Evolutionary conservation across 2,888 invertebrate genomes (phyloP), one percentile per base, ranked within the genome.

Genomic region (Lithodes maja): DNA sequence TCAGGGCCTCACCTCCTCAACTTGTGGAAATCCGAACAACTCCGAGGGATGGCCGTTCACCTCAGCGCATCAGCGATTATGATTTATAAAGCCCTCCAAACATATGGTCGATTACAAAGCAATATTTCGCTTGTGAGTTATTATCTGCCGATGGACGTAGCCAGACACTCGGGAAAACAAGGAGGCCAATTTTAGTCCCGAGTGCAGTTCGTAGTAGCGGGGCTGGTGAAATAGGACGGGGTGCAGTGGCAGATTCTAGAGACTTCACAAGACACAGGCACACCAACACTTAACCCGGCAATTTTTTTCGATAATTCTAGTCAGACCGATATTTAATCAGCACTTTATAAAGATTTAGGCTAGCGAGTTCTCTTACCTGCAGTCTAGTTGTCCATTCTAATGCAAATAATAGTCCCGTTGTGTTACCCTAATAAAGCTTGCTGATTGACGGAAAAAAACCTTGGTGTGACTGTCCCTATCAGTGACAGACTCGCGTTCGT

Each of bases 21-120:
- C 81, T 86, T 71, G 80, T 86, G 86, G 86, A 74, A 86, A 81
- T 86, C 86, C 86, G 81, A 86, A 50, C 81, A 75, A 33, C 33
- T 33, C 33, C 33, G 33, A 33, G 17, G 75, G 61, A 69, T 78
- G 87, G 69, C 50, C 83, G 78, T 83, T 83, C 83, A 87, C 83
- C 83, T 86, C 75, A 78, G 55, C 83, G 74, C 87, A 83, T 69
- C 87, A 82, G 52, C 33, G 83, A 87, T 83, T 77, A 75, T 78
- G 82, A 87, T 83, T 83, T 87, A 83, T 83, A 87, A 82, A 78
- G 75, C 53, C 54, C 33, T 33, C 77, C 77, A 77, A 77, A 69
- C 69, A 54, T 78, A 83, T 15, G 83, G 79, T 71, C 71, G 80
- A 80, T 86, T 74, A 86, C 86, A 74, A 71, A 54, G 80, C 74